phyloP scores from a whole-genome alignment of 2,113 vertebrate genomes.

The Halichoerus grypus region DNA sequence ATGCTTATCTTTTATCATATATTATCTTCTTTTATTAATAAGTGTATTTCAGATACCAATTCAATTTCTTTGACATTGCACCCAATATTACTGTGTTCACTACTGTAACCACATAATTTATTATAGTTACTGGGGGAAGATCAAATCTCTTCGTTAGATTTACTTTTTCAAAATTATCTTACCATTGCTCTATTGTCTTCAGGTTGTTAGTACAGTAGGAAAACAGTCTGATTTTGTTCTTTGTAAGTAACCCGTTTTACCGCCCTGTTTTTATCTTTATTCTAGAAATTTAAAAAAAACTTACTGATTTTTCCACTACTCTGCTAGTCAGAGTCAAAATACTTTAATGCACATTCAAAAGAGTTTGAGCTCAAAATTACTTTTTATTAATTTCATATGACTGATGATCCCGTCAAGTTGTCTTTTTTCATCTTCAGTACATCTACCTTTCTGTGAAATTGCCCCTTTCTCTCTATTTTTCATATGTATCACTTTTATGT shows the following conservation, averaged over 20 bases:
- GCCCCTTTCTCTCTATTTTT: not conserved
- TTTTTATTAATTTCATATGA: constrained; percentile 10
- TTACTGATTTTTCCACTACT: not conserved
- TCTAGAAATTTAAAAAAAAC: not conserved
- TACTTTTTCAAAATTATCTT: constrained; percentile 27
- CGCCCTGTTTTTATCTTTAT: not conserved
- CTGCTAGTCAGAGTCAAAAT: constrained; percentile 19
- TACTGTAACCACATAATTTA: constrained; percentile 3
- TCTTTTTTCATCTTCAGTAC: constrained; percentile 5
- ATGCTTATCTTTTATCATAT: not conserved
- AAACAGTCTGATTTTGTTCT: constrained; percentile 30
- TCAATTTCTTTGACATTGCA: constrained; percentile 3
- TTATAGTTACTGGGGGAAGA: constrained; percentile 30
- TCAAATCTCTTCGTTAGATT: not conserved
- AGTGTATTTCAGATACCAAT: not conserved
- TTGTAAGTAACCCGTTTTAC: not conserved
- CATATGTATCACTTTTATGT: not conserved
- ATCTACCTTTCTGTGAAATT: not conserved
- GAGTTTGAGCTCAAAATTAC: not conserved
- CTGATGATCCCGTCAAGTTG: not conserved
- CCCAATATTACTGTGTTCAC: not conserved
- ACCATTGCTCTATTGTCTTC: not conserved
- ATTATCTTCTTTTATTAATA: constrained; percentile 6
- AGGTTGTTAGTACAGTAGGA: not conserved
- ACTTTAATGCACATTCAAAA: not conserved